Percentiles rank a stretch among this genome's conserved stretches.
Conservation (phyloP, 2,797 vertebrate genomes). For the Siniperca obscura region DNA sequence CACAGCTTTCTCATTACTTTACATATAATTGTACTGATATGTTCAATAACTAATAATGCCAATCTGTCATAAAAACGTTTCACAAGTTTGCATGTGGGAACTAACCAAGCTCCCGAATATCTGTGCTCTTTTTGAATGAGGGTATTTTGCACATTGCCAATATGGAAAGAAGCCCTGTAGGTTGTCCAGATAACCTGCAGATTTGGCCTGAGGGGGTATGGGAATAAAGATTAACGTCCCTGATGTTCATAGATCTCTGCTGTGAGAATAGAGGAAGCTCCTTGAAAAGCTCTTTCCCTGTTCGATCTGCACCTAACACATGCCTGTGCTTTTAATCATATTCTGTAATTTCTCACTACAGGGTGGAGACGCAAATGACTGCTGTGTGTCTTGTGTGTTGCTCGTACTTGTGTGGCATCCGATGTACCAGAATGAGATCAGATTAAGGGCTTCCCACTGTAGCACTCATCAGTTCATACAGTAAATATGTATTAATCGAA, state of each 20-base stretch:
- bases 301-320: not conserved
- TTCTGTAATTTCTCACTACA: not conserved
- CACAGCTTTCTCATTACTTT: not conserved
- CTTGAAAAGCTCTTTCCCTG: not conserved
- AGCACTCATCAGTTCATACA: not conserved
- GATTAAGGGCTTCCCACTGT: not conserved
- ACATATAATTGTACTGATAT: not conserved
- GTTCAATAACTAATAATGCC: not conserved
- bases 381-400: not conserved
- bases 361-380: not conserved
- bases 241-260: conserved; percentile 26
- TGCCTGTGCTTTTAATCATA: conserved; percentile 6
- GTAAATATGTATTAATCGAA: not conserved
- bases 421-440: not conserved
- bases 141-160: conserved; percentile 5
- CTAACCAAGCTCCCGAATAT: conserved; percentile 2
- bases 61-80: not conserved
- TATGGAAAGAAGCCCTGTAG: conserved; percentile 4
- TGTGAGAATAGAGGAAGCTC: conserved; percentile 16
- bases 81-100: not conserved
- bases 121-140: conserved; percentile 6
- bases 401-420: not conserved
- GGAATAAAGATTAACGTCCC: conserved; percentile 45
- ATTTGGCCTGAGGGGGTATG: conserved; percentile 24
- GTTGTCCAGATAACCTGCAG: conserved; percentile 28